Base-by-base conservation (phyloP, 2,113 vertebrate species). In the Vidua chalybeata region DNA sequence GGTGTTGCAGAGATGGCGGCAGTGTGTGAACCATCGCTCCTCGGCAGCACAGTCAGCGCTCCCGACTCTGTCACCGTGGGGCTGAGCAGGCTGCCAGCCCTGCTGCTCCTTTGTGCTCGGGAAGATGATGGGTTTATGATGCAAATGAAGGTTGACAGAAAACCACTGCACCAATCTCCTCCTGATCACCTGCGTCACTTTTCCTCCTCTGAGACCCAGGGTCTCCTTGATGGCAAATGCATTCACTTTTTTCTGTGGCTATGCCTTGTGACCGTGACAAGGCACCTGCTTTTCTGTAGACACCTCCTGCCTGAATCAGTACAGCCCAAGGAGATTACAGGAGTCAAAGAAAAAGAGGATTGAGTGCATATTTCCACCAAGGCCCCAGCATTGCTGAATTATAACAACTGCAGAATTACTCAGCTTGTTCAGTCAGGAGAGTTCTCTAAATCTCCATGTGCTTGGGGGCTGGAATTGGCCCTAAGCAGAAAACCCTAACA, bases 21-120 rank as follows among this genome's bases (percentile, higher is more conserved):
- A 6, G n/a, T 3, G 54, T 55, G 88, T 41, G 86, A 94, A 48
- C 35, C 49, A 26, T 13, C 49, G 23, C 64, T 86, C 52, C 23
- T 76, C 52, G 12, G 35, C 61, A 77, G 77, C 28, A 2, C 84
- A n/a, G 61, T 24, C 51, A 7, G 43, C 0, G 49, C 43, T 68
- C 30, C 30, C 1, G 0, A 5, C 28, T n/a, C 78, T 26, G 11
- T 9, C 3, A 28, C 81, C 7, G 51, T 14, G 52, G 72, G 81
- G 78, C 76, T 54, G 81, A 72, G 66, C 84, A 58, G 71, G 33
- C 85, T 88, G 85, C 59, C 67, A 77, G 76, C 79, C 56, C 88
- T 63, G 56, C 85, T 94, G 64, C 1, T 75, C 52, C 68, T 81
- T 54, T 48, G 43, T 78, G 35, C 52, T 75, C 7, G 4, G n/a